Base-by-base conservation (phyloP, 2,888 invertebrate genomes). In the Oxyscelio sp. region DNA sequence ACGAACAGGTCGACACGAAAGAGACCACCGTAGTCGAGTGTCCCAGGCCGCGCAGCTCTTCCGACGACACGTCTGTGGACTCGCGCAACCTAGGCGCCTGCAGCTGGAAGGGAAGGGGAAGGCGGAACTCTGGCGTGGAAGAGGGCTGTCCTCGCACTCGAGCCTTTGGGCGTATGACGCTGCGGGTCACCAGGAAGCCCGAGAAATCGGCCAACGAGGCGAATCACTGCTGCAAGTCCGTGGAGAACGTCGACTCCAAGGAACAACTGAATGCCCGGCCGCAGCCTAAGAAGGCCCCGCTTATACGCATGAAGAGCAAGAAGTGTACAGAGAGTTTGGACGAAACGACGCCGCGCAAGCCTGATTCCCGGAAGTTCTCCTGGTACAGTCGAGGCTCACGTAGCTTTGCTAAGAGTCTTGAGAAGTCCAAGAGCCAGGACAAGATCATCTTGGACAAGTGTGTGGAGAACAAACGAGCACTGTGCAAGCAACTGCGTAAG, bases 401-500 rank as follows among this genome's bases (percentile, higher is more conserved):
- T 59, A 65, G 86, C 24, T 71, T 81, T 15, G 87, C 45, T 34
- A 89, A 87, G 63, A 79, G 70, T 27, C 65, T 87, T 0, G 88
- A 90, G 0, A 90, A 89, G 24, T 70, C 87, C 0, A 88, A 87
- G n/a, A 88, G 89, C 48, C 87, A 90, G 52, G 83, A 86, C 34
- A 66, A 83, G 31, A 83, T 83, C 24, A 8, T 87, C 13, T 45
- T 56, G 31, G 90, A 88, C 27, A 89, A 87, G 34, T 81, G 56
- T 6, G 54, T 50, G 56, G 86, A 63, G 75, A 89, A 86, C 58
- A 90, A 89, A 48, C 90, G 87, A 70, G 63, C 82, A 3, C 38
- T 83, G 31, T 85, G 87, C 52, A 92, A 92, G 22, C 91, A 91
- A 0, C 74, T 92, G 68, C 93, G 91, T 59, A 92, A 92, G 75